phyloP scores from a whole-genome alignment of 2,888 invertebrate species.

The Harpalus rufipes region DNA sequence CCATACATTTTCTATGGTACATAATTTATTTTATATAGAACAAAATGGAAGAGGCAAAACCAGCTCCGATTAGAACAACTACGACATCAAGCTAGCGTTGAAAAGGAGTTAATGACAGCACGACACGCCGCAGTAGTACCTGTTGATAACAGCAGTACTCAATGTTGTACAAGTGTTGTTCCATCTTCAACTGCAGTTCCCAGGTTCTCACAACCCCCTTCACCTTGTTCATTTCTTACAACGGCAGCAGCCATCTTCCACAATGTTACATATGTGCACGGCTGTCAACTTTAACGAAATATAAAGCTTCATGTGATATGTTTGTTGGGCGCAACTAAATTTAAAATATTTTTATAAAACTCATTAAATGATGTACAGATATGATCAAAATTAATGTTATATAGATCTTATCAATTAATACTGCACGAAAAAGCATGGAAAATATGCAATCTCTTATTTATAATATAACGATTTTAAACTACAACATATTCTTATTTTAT shows the following conservation, averaged over 20 bases:
- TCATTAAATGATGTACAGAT: no score
- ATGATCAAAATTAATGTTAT: no score
- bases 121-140: constrained; percentile 71
- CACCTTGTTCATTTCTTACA: constrained; percentile 82
- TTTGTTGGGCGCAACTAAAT: background rate
- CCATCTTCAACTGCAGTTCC: constrained; percentile 66
- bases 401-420: no score
- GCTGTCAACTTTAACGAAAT: constrained; percentile 81
- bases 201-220: constrained; percentile 74
- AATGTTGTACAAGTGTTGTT: constrained; percentile 74
- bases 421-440: no score
- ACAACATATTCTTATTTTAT: no score
- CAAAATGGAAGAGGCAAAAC: constrained; percentile 94
- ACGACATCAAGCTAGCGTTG: constrained; percentile 89
- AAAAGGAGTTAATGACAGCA: constrained; percentile 81
- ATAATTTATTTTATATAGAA: constrained; percentile 79
- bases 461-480: no score
- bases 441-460: no score
- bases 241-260: constrained; percentile 87
- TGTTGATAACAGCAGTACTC: constrained; percentile 50
- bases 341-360: background rate
- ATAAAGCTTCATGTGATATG: background rate
- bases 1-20: no score
- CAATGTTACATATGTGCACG: constrained; percentile 86
- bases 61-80: constrained; percentile 91